Base-by-base conservation (phyloP, 2,797 vertebrate genomes). In the Meda fulgida region DNA sequence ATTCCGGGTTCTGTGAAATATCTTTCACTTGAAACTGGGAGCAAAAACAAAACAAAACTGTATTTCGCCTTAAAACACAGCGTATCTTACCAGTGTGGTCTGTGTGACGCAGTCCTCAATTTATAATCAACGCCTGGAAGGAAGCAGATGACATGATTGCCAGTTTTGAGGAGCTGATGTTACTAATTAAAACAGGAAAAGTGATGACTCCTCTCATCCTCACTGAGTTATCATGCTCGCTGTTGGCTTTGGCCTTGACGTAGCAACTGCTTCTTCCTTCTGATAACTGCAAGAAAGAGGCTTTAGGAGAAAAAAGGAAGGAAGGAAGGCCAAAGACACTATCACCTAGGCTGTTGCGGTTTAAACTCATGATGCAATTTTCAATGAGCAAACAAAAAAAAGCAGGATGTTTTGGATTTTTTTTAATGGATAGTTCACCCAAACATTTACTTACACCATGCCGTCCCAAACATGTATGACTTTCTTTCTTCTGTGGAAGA, bases 141-240 rank as follows among this genome's bases (percentile, higher is more conserved):
- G 90, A 93, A 91, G 87, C 82, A 70, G 86, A 89, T 83, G 87
- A 90, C 90, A 84, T 85, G 91, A 92, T 89, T 89, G 90, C 88
- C 90, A 88, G 86, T 89, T n/a, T n/a, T 43, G 76, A 90, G 80
- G 82, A 86, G 84, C 85, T 23, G 43, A 85, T 88, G 89, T 91
- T 91, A 85, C 92, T 87, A 92, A 94, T 93, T 92, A 93, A 92
- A 94, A 90, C 89, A 89, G 88, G 89, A 92, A 92, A 91, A 92
- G 87, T 4, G 90, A 94, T 93, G 93, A 94, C 86, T 90, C 60
- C 21, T 89, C 92, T 92, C 90, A 88, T 92, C 89, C 73, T 91
- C 65, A 16, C 36, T 18, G 86, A 89, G 85, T 90, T 93, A 92
- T 93, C 88, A 8, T 85, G 55, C 90, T 91, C 65, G 81, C 53